Percentiles rank a stretch among this genome's conserved stretches.
Conservation (phyloP, 2,797 vertebrate genomes). For the Sebastes itinus region DNA sequence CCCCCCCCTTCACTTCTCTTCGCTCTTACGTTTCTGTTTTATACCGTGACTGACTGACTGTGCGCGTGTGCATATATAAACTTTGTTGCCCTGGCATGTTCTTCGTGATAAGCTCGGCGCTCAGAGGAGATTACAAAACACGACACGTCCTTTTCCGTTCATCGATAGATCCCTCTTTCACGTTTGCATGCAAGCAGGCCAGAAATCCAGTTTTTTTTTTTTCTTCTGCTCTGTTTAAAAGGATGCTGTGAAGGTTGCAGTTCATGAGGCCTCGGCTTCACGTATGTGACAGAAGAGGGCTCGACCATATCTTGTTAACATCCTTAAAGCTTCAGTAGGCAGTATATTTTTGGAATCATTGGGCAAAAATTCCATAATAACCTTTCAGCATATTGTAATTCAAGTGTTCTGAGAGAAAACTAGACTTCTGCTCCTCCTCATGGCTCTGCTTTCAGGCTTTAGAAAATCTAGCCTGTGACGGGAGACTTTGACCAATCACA, state of each 20-base stretch:
- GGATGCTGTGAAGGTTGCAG: neutral
- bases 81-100: slow-evolving; percentile 23
- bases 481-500: no score
- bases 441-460: no score
- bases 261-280: neutral
- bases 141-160: neutral
- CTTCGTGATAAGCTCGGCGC: slow-evolving; percentile 31
- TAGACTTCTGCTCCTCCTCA: no score
- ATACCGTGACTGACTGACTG: neutral
- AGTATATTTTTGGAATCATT: no score
- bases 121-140: slow-evolving; percentile 25
- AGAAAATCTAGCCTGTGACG: no score
- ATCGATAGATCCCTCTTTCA: slow-evolving; percentile 26
- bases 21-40: neutral
- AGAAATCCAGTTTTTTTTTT: neutral
- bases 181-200: slow-evolving; percentile 21
- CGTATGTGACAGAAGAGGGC: neutral
- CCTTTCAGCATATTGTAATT: no score
- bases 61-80: slow-evolving; percentile 15
- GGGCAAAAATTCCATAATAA: no score
- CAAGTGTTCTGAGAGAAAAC: no score
- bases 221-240: neutral
- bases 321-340: no score
- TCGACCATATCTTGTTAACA: neutral
- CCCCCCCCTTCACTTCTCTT: neutral